Conservation (phyloP, 2,888 invertebrate species). For the Plusia festucae region DNA sequence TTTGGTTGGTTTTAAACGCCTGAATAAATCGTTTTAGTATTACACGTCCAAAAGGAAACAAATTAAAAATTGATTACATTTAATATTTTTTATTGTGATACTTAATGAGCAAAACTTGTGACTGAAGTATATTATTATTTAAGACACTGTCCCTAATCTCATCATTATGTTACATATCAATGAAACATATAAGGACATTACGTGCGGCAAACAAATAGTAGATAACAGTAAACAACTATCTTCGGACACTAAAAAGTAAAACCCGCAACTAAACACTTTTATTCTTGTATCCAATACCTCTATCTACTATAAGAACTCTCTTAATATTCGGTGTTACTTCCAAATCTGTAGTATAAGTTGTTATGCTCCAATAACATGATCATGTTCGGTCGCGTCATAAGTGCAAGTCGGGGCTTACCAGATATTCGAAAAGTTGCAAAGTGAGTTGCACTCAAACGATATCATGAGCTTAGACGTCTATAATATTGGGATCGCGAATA, state of each 20-base stretch:
- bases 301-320: neutral
- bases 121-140: too few relatives aligned
- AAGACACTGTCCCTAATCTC: too few relatives aligned
- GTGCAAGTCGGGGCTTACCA: slow-evolving; percentile 62
- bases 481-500: slow-evolving; percentile 40
- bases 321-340: slow-evolving; percentile 7
- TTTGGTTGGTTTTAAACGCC: neutral
- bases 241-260: too few relatives aligned
- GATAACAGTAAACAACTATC: too few relatives aligned
- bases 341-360: slow-evolving; percentile 47
- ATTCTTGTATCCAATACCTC: neutral
- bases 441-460: slow-evolving; percentile 58
- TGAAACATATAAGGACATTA: too few relatives aligned
- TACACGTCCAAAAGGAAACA: too few relatives aligned
- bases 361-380: slow-evolving; percentile 76
- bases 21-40: neutral
- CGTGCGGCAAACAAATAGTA: too few relatives aligned
- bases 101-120: too few relatives aligned
- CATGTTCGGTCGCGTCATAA: slow-evolving; percentile 72
- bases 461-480: slow-evolving; percentile 50
- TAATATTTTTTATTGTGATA: too few relatives aligned
- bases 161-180: too few relatives aligned
- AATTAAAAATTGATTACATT: too few relatives aligned
- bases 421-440: slow-evolving; percentile 85
- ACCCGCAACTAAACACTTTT: too few relatives aligned